Evolutionary conservation across 1,140 invertebrate genomes (phyloP).

Genomic region (Drosophila pruinosa): DNA sequence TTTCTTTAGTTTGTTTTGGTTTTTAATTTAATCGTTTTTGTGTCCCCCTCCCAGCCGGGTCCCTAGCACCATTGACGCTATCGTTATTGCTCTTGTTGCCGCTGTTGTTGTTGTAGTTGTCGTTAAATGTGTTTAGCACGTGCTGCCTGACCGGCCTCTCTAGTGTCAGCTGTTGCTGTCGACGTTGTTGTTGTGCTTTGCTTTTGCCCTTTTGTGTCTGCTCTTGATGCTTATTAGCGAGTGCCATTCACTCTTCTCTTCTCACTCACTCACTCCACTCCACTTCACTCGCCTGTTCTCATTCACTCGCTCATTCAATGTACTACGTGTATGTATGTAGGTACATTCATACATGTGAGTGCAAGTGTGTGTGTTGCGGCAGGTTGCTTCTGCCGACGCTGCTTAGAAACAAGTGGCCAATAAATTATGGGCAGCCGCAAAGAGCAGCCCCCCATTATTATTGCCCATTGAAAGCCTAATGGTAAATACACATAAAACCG

Average conservation of each 20-base stretch:
- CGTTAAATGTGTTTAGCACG: constrained; percentile 80
- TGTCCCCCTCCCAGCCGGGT: constrained; percentile 36
- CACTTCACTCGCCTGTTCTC: neutral
- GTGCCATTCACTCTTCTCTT: constrained; percentile 62
- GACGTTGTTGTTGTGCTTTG: constrained; percentile 27
- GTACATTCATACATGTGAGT: neutral
- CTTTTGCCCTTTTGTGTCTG: constrained; percentile 77
- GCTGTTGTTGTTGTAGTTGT: constrained; percentile 67
- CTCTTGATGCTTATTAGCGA: constrained; percentile 78
- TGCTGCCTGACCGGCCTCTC: constrained; percentile 68
- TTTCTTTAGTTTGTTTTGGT: constrained; percentile 80
- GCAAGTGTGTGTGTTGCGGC: constrained; percentile 34
- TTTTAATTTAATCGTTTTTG: constrained; percentile 80
- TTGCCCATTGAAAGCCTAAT: constrained; percentile 72
- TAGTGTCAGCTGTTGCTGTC: constrained; percentile 42
- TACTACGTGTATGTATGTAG: neutral
- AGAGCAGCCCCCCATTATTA: constrained; percentile 61
- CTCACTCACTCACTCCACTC: constrained; percentile 28
- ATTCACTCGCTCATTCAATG: constrained; percentile 43
- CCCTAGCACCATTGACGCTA: constrained; percentile 9
- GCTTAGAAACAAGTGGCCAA: constrained; percentile 79
- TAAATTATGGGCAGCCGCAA: constrained; percentile 71
- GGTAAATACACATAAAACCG: constrained; percentile 76
- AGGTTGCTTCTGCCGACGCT: constrained; percentile 44
- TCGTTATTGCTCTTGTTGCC: constrained; percentile 40